These are phyloP conservation scores for Suncus etruscus DNA, from an alignment of 2,113 vertebrate species.

Conservation along the genomic window DNA sequence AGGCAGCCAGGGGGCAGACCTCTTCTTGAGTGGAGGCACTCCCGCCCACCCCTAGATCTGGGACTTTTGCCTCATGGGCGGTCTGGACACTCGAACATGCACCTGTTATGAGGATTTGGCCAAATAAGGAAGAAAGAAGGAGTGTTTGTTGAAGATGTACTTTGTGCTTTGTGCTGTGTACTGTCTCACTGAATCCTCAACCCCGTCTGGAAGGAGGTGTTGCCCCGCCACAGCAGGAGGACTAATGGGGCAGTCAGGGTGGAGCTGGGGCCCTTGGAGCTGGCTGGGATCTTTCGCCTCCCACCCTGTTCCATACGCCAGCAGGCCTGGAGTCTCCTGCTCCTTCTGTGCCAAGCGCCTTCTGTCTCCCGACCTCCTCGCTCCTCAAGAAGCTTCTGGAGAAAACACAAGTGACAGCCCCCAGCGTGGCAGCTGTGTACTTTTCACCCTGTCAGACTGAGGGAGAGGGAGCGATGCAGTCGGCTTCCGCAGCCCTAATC, in stretches of 20 bases:
- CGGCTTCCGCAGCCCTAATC: constrained; percentile 52
- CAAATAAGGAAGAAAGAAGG: not conserved
- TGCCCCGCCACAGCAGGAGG: too few relatives aligned
- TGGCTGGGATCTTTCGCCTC: not conserved
- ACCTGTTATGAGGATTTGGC: too few relatives aligned
- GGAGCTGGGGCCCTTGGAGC: not conserved
- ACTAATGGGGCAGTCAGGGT: not conserved
- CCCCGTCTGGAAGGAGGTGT: not conserved
- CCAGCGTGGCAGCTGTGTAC: constrained; percentile 47
- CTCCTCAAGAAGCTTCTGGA: constrained; percentile 57
- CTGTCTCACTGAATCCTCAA: not conserved
- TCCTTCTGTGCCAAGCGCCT: constrained; percentile 53
- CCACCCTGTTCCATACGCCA: not conserved
- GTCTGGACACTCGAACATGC: too few relatives aligned
- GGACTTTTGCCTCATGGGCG: too few relatives aligned
- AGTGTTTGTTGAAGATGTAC: not conserved
- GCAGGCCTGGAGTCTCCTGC: not conserved
- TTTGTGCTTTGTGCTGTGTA: not conserved
- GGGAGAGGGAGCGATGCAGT: constrained; percentile 41
- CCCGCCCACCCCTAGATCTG: too few relatives aligned
- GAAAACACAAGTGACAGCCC: constrained; percentile 52
- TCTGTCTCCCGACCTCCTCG: constrained; percentile 39
- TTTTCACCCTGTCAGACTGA: constrained; percentile 61
- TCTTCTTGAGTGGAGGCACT: not conserved
- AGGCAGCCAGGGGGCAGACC: not conserved